phyloP scores from a whole-genome alignment of 2,113 vertebrate genomes.

The Ageneiosus marmoratus region DNA sequence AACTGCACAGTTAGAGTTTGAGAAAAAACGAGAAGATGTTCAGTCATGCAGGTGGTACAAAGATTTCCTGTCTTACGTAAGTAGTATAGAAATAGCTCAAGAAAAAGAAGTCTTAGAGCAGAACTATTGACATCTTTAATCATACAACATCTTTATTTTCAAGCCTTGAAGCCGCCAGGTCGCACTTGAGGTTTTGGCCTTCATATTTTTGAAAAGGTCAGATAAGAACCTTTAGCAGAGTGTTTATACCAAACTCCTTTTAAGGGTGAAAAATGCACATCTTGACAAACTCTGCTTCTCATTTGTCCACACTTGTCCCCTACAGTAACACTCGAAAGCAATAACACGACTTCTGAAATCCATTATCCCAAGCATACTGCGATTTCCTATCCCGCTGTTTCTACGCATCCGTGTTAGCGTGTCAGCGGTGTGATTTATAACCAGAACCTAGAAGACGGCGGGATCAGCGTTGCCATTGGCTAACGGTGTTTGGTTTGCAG shows the following conservation, averaged over 20 bases:
- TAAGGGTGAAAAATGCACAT: not conserved
- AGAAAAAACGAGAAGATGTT: too few species aligned
- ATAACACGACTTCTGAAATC: not conserved
- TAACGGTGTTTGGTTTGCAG: not conserved
- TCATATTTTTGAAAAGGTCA: not conserved
- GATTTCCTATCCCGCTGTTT: not conserved
- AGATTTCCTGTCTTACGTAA: not conserved
- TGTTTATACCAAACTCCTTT: not conserved
- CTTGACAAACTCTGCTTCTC: not conserved
- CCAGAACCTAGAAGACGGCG: not conserved
- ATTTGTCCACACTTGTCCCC: not conserved
- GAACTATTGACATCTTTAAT: not conserved
- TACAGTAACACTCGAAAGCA: not conserved
- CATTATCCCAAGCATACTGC: not conserved
- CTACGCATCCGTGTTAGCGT: not conserved
- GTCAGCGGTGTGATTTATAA: constrained; percentile 4
- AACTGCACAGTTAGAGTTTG: too few species aligned
- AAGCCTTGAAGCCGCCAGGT: not conserved
- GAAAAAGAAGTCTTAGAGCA: not conserved
- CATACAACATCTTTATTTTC: not conserved
- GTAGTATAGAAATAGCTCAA: not conserved
- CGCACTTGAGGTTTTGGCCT: not conserved
- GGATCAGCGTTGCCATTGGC: not conserved
- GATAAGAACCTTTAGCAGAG: not conserved
- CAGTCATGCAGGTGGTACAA: too few species aligned